Base-by-base conservation (phyloP, 2,888 invertebrate genomes). In the Meteorus cinctellus region DNA sequence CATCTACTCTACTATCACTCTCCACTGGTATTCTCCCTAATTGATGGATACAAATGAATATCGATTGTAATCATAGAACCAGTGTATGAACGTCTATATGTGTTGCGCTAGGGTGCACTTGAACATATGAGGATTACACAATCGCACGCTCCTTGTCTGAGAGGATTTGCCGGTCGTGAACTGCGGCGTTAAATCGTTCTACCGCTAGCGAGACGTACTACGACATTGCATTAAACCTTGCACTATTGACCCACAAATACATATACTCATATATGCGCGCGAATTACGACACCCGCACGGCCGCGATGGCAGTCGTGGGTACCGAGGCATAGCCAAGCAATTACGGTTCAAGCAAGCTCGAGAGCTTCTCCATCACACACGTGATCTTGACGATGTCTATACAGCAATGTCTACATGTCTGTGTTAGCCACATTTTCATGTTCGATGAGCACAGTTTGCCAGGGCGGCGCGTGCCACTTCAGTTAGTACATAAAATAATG, bases 211-310 rank as follows among this genome's bases (percentile, higher is more conserved):
- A 72, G 48, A 72, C 60, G 63, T 63, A 31, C 29, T 36, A 14
- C 62, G 48, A 48, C 63, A 72, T 63, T 63, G 72, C 45, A 72
- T 72, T 72, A 72, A 63, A 72, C 72, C 63, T 72, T 63, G 72
- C 72, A 62, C 62, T 72, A 72, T 72, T 72, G 72, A 72, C 72
- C 63, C 62, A 72, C 19, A 19, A 59, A 27, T 31, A 72, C 29
- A 63, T 29, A 72, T 62, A 51, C 51, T n/a, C 51, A 51, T 51
- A 51, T 34, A 41, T 41, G 31, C 27, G 48, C 63, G 45, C 48
- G 62, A 63, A 72, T 72, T 63, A 51, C 55, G 19, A 51, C n/a
- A 51, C 34, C 27, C 12, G 68, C 68, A 68, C 14, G 68, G 48
- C 16, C 29, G 36, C 48, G 41, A 8, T 63, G 62, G 62, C 63